A percentile compares a stretch with the other conserved stretches of the same genome.
phyloP scores from a whole-genome alignment of 2,888 invertebrate genomes.

The Cantharis lateralis region DNA sequence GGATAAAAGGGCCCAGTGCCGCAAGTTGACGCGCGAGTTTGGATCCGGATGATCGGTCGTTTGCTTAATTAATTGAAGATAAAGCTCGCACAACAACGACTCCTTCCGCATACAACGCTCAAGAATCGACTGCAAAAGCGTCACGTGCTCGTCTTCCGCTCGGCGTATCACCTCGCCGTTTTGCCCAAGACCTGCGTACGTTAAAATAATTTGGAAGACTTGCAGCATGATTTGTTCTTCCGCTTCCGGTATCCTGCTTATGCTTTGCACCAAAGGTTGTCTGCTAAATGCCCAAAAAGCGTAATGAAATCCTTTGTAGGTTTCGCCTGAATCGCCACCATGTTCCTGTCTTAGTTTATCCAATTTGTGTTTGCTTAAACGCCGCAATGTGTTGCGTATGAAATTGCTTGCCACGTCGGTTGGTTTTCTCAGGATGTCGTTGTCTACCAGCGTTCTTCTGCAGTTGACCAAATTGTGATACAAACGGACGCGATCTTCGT shows the following conservation, averaged over 20 bases:
- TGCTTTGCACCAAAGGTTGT: slow-evolving; percentile 76
- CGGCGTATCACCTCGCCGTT: slow-evolving; percentile 69
- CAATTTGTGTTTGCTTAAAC: slow-evolving; percentile 81
- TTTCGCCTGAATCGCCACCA: slow-evolving; percentile 74
- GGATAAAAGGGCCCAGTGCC: slow-evolving; percentile 91
- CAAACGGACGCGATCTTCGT: slow-evolving; percentile 84
- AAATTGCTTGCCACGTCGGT: slow-evolving; percentile 85
- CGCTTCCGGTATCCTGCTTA: slow-evolving; percentile 82
- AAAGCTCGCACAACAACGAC: slow-evolving; percentile 84
- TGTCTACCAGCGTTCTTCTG: slow-evolving; percentile 80
- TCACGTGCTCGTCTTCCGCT: slow-evolving; percentile 86
- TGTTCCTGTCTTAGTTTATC: slow-evolving; percentile 76
- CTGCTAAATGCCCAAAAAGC: slow-evolving; percentile 92
- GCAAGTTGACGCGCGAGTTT: slow-evolving; percentile 80
- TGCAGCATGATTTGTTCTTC: slow-evolving; percentile 86
- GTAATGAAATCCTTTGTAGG: slow-evolving; percentile 84
- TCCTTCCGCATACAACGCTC: slow-evolving; percentile 92
- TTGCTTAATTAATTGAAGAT: slow-evolving; percentile 87
- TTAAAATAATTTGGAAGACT: slow-evolving; percentile 87
- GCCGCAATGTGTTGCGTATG: slow-evolving; percentile 83
- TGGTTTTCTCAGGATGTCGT: slow-evolving; percentile 80
- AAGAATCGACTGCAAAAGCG: slow-evolving; percentile 85
- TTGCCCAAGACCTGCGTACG: slow-evolving; percentile 83
- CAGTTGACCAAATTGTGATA: slow-evolving; percentile 88
- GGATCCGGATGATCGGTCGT: slow-evolving; percentile 93